A percentile compares a stretch with the other conserved stretches of the same genome.
Evolutionary conservation across 2,113 vertebrate genomes (phyloP).

Genomic region (Cavia porcellus): DNA sequence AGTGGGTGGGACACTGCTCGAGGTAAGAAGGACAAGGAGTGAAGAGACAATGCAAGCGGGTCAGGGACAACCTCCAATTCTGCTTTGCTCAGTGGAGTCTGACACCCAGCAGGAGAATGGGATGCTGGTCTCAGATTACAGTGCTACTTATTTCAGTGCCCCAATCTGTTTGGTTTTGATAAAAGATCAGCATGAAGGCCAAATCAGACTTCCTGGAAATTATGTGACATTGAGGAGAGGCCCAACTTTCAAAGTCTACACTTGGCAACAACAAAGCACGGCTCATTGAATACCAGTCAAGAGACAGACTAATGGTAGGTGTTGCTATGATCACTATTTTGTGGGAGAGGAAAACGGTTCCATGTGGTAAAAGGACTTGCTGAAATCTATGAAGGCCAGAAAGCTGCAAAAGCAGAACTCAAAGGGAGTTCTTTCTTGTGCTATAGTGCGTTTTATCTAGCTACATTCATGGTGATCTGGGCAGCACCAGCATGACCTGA

Average conservation of each 20-base stretch:
- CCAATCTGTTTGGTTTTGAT: constrained; percentile 42
- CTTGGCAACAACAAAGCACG: neutral
- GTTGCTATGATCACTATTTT: neutral
- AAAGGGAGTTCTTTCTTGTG: neutral
- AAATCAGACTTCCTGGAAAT: constrained; percentile 47
- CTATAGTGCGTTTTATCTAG: too few relatives aligned
- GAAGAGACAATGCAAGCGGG: neutral
- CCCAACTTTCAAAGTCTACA: neutral
- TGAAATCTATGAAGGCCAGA: neutral
- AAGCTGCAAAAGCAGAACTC: neutral
- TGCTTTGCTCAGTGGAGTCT: constrained; percentile 64
- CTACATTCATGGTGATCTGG: neutral
- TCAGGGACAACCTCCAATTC: constrained; percentile 57
- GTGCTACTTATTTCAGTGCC: constrained; percentile 25
- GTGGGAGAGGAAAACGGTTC: neutral
- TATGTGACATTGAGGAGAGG: constrained; percentile 17
- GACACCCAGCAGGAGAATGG: neutral
- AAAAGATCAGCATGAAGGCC: constrained; percentile 52
- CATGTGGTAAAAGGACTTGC: neutral
- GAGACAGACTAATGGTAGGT: neutral
- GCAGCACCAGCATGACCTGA: neutral
- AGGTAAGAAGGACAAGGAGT: constrained; percentile 56
- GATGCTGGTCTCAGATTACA: neutral
- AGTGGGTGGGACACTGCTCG: constrained; percentile 64
- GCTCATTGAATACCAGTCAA: neutral